phyloP scores from a whole-genome alignment of 2,113 vertebrate species.

The Saimiri boliviensis region DNA sequence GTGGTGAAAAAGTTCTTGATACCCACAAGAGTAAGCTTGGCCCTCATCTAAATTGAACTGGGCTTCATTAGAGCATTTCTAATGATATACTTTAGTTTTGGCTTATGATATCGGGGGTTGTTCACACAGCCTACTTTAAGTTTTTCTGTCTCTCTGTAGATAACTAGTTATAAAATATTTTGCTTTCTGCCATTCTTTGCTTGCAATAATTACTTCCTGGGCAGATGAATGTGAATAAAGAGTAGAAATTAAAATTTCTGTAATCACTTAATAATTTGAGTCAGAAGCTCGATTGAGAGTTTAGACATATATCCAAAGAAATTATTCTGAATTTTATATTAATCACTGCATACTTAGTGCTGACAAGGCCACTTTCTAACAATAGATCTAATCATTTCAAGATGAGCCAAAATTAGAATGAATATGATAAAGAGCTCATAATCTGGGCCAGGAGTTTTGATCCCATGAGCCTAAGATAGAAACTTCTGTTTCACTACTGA shows the following conservation, averaged over 20 bases:
- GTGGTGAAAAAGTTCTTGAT: neutral
- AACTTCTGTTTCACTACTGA: slow-evolving; percentile 86
- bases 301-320: slow-evolving; percentile 84
- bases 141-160: slow-evolving; percentile 33
- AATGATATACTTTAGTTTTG: slow-evolving; percentile 66
- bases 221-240: slow-evolving; percentile 83
- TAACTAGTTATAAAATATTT: slow-evolving; percentile 63
- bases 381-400: slow-evolving; percentile 82
- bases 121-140: slow-evolving; percentile 52
- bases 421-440: slow-evolving; percentile 90
- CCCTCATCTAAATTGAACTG: slow-evolving; percentile 60
- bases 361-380: slow-evolving; percentile 90
- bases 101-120: slow-evolving; percentile 20
- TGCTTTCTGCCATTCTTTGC: slow-evolving; percentile 58
- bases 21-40: slow-evolving; percentile 62
- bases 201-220: slow-evolving; percentile 83
- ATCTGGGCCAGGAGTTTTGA: slow-evolving; percentile 84
- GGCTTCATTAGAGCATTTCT: slow-evolving; percentile 59
- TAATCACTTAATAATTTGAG: slow-evolving; percentile 91
- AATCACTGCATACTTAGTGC: slow-evolving; percentile 79
- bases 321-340: slow-evolving; percentile 85
- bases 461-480: slow-evolving; percentile 79
- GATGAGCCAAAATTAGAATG: slow-evolving; percentile 88
- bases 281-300: slow-evolving; percentile 84
- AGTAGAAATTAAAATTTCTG: slow-evolving; percentile 87